phyloP scores from a whole-genome alignment of 2,113 vertebrate genomes.

The Camelus bactrianus region DNA sequence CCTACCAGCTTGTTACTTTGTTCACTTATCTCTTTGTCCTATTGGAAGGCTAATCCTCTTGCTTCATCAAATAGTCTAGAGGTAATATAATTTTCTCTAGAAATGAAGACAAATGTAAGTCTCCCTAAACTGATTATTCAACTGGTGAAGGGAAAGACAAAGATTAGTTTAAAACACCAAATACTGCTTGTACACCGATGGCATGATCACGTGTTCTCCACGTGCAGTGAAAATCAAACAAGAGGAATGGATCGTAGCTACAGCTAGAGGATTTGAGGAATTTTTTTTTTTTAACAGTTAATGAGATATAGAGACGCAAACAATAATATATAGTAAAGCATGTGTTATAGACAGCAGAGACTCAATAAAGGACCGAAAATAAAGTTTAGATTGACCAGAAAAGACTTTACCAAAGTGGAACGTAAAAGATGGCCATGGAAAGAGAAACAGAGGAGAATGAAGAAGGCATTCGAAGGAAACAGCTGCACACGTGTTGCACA shows the following conservation, averaged over 20 bases:
- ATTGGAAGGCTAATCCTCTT: not conserved
- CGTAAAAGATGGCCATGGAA: not conserved
- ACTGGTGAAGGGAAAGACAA: not conserved
- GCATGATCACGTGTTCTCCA: not conserved
- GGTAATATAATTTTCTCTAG: not conserved
- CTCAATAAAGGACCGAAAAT: not conserved
- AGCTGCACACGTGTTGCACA: too few species aligned
- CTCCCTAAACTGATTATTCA: not conserved
- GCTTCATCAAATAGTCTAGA: not conserved
- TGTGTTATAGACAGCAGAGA: not conserved
- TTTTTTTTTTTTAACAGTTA: not conserved
- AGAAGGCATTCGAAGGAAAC: not conserved
- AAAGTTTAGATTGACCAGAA: not conserved
- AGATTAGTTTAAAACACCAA: not conserved
- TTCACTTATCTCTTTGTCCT: not conserved
- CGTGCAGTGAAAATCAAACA: not conserved
- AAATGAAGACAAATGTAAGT: not conserved
- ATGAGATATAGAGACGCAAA: not conserved
- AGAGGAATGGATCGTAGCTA: not conserved
- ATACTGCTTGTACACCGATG: not conserved
- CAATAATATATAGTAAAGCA: not conserved
- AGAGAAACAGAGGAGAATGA: not conserved
- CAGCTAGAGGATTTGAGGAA: not conserved
- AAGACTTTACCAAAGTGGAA: not conserved
- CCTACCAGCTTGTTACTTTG: not conserved